A percentile compares a stretch with the other conserved stretches of the same genome.
Evolutionary conservation across 2,113 vertebrate species (phyloP).

Genomic region (Picathartes gymnocephalus): DNA sequence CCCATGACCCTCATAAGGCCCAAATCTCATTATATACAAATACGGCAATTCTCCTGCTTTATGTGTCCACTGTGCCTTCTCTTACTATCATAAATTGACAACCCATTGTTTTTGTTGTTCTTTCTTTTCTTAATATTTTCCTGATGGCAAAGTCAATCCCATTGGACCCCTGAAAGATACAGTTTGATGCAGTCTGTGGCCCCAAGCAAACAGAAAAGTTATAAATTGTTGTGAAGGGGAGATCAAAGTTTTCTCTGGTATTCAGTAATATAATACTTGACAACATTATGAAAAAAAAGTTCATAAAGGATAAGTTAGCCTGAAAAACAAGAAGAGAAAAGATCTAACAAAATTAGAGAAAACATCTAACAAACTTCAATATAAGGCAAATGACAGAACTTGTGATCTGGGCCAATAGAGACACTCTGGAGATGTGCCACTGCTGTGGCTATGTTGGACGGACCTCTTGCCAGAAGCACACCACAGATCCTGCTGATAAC

Average conservation of each 20-base stretch:
- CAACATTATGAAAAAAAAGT: not conserved
- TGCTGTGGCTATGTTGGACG: not conserved
- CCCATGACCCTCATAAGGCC: not conserved
- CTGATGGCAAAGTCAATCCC: not conserved
- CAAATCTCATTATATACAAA: not conserved
- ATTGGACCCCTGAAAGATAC: not conserved
- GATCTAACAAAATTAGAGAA: not conserved
- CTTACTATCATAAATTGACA: not conserved
- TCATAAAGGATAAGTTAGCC: not conserved
- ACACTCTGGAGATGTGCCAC: not conserved
- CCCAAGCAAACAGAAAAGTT: not conserved
- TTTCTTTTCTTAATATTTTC: not conserved
- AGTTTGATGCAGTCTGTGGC: not conserved
- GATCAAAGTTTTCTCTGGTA: not conserved
- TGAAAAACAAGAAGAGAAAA: not conserved
- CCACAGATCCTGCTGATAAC: not conserved
- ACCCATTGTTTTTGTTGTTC: not conserved
- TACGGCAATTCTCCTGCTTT: not conserved
- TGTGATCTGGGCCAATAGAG: not conserved
- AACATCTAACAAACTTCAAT: not conserved
- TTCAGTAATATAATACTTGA: not conserved
- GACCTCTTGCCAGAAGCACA: not conserved
- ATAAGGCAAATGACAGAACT: not conserved
- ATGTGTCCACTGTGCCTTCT: not conserved
- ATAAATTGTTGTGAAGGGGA: not conserved